Percentiles rank a stretch among this genome's conserved stretches.
These are phyloP conservation scores for Epinephelus cyanopodus DNA, from an alignment of 2,113 vertebrate species.

Conservation along the genomic window DNA sequence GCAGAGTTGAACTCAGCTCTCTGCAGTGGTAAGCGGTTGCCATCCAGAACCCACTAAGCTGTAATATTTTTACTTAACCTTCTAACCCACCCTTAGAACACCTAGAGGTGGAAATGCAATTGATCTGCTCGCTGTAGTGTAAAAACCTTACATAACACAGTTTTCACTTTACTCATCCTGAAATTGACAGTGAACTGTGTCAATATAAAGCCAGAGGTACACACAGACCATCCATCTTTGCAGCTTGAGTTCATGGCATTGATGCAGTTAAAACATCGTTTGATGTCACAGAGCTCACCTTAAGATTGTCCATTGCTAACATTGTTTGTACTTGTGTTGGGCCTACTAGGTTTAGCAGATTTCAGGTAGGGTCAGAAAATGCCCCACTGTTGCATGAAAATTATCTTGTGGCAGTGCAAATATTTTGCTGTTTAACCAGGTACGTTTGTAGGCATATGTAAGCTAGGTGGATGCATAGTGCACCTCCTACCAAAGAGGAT, in stretches of 20 bases:
- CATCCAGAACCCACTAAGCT: neutral
- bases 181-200: neutral
- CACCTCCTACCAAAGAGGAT: too few relatives aligned
- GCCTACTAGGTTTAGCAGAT: too few relatives aligned
- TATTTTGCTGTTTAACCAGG: too few relatives aligned
- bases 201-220: neutral
- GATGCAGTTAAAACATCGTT: neutral
- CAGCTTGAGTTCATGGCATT: neutral
- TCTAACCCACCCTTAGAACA: neutral
- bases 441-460: too few relatives aligned
- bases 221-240: neutral
- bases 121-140: neutral
- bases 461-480: too few relatives aligned
- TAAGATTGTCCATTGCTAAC: neutral
- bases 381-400: too few relatives aligned
- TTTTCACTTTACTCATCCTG: neutral
- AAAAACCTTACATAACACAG: neutral
- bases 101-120: neutral
- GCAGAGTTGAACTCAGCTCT: neutral
- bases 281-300: neutral
- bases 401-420: too few relatives aligned
- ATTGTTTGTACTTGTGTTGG: too few relatives aligned
- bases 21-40: neutral
- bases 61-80: neutral
- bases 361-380: too few relatives aligned